These are phyloP conservation scores for Eupithecia subfuscata DNA, from an alignment of 2,888 invertebrate species.

Conservation along the genomic window DNA sequence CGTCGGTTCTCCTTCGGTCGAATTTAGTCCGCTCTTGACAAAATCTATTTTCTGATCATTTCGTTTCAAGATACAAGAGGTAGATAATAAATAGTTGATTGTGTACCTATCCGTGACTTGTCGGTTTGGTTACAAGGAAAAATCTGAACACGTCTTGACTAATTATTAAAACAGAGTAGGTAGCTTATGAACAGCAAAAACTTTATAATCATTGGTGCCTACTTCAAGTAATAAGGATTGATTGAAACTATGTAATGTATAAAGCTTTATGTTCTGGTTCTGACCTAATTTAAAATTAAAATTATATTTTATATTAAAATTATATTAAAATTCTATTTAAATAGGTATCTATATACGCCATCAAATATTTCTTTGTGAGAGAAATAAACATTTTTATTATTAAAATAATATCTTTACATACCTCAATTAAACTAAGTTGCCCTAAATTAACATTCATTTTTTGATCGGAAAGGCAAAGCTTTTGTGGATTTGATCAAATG, in stretches of 20 bases:
- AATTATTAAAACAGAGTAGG: neutral
- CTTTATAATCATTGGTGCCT: neutral
- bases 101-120: neutral
- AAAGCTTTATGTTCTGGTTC: neutral
- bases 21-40: constrained; percentile 66
- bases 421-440: neutral
- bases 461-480: neutral
- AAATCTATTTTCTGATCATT: constrained; percentile 68
- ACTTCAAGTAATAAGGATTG: neutral
- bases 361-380: too few species aligned
- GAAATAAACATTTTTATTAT: too few species aligned
- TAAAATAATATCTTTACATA: neutral
- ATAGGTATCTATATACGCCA: neutral
- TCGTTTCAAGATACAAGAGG: constrained; percentile 49
- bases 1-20: constrained; percentile 66
- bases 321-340: too few species aligned
- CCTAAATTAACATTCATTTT: neutral
- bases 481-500: neutral
- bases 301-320: too few species aligned
- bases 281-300: neutral
- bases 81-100: constrained; percentile 20
- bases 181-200: neutral
- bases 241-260: neutral
- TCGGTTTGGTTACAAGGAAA: neutral
- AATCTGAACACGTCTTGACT: neutral